Base-by-base conservation (phyloP, 2,797 vertebrate genomes). In the Sebastolobus alascanus region DNA sequence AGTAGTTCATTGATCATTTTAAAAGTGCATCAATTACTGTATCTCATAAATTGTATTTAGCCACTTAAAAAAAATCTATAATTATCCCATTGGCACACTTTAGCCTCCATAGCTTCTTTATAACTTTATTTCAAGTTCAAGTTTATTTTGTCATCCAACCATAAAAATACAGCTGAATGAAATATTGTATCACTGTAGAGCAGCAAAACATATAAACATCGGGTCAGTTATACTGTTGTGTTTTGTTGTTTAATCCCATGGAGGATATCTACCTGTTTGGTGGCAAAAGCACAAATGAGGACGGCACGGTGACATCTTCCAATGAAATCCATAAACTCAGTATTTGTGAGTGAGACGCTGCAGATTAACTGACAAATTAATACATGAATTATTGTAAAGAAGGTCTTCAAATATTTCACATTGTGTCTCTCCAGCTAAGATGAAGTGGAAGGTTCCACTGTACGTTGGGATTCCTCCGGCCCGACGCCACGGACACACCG, bases 371-470 rank as follows among this genome's bases (percentile, higher is more conserved):
- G 4, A 55, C 56, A 25, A 20, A 18, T 22, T 5, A 56, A 29
- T 13, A 1, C 1, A 18, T 35, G 0, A 65, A 16, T 25, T 6
- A 1, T 60, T 54, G 1, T 7, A 3, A 29, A 12, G 4, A 37
- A 27, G 75, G 11, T 31, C 5, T 7, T 35, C 0, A 11, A 20
- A 43, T 25, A 14, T 58, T 14, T 59, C 52, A 58, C 40, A 14
- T 25, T 52, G 12, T 83, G 37, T 84, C 22, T 71, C 35, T 74
- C 1, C 70, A 97, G 95, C 91, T 64, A 96, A 96, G 77, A 94
- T 94, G 83, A 97, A 97, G 90, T 96, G 95, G 95, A 97, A 97
- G 82, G 91, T 96, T 29, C 94, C 94, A 16, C 91, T 97, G 75
- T 96, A 97, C 20, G 79, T 95, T 3, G 95, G 95, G 58, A 94